A percentile compares a stretch with the other conserved stretches of the same genome.
phyloP scores from a whole-genome alignment of 2,888 invertebrate genomes.

The Acanthosoma haemorrhoidale region DNA sequence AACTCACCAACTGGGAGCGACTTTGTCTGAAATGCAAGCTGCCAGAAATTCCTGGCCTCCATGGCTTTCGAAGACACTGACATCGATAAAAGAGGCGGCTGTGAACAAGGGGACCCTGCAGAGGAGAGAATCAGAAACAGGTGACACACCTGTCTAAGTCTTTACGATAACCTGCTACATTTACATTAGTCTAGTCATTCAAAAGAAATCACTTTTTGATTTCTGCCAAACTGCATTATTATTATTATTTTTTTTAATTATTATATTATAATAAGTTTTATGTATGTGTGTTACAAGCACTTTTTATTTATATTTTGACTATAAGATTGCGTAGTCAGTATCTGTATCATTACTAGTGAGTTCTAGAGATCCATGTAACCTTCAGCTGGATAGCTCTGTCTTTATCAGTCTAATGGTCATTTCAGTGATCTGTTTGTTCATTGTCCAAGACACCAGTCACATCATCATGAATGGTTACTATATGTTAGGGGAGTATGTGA shows the following conservation, averaged over 20 bases:
- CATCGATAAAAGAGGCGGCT: constrained; percentile 53
- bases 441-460: too few species aligned
- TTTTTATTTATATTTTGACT: not conserved
- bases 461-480: too few species aligned
- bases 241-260: not conserved
- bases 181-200: constrained; percentile 18
- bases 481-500: too few species aligned
- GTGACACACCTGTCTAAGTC: not conserved
- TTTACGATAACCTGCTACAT: not conserved
- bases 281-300: not conserved
- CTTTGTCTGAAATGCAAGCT: constrained; percentile 69
- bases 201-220: constrained; percentile 1
- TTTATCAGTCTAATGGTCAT: too few species aligned
- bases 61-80: constrained; percentile 90
- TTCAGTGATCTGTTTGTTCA: too few species aligned
- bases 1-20: constrained; percentile 80
- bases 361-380: too few species aligned
- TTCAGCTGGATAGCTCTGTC: too few species aligned
- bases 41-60: constrained; percentile 74
- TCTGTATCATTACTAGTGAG: too few species aligned
- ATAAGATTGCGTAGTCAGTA: constrained; percentile 4
- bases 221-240: constrained; percentile 4
- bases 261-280: not conserved
- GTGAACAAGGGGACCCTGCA: constrained; percentile 42
- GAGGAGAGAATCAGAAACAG: constrained; percentile 24